A percentile compares a stretch with the other conserved stretches of the same genome.
These are phyloP conservation scores for Pollenia labialis DNA, from an alignment of 2,888 invertebrate genomes.

Conservation along the genomic window DNA sequence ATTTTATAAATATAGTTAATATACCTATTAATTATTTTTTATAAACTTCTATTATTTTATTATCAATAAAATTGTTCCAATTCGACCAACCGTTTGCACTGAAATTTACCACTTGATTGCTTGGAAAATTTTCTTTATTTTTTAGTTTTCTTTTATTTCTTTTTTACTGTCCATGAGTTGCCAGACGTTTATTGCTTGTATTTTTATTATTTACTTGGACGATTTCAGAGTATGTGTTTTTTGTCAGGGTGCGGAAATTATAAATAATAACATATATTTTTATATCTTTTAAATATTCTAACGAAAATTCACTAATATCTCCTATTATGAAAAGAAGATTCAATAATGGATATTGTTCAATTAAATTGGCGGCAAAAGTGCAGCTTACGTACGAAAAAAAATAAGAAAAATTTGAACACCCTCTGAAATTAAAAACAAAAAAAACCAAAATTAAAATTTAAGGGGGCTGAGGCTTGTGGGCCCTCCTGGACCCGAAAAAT, in stretches of 20 bases:
- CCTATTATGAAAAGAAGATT: too few relatives aligned
- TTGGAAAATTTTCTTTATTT: constrained; percentile 51
- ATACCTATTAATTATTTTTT: constrained; percentile 8
- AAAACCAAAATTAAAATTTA: too few relatives aligned
- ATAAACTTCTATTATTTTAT: not conserved
- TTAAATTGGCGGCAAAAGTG: too few relatives aligned
- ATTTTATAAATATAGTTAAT: constrained; percentile 16
- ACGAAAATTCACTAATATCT: too few relatives aligned
- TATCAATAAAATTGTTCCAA: not conserved
- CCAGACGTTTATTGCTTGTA: constrained; percentile 17
- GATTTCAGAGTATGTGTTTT: not conserved
- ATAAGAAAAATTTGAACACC: too few relatives aligned
- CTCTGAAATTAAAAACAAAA: too few relatives aligned
- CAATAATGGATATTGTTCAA: too few relatives aligned
- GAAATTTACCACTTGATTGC: constrained; percentile 58
- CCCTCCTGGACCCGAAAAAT: too few relatives aligned
- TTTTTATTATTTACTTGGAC: constrained; percentile 23
- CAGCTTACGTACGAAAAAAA: too few relatives aligned
- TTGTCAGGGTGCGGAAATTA: not conserved
- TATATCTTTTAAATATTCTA: too few relatives aligned
- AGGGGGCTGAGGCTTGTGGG: too few relatives aligned
- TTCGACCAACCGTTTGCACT: constrained; percentile 38
- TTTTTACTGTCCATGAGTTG: not conserved
- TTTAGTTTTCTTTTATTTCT: constrained; percentile 21
- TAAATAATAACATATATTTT: too few relatives aligned